Conservation (phyloP, 2,113 vertebrate species). For the Serinus canaria region DNA sequence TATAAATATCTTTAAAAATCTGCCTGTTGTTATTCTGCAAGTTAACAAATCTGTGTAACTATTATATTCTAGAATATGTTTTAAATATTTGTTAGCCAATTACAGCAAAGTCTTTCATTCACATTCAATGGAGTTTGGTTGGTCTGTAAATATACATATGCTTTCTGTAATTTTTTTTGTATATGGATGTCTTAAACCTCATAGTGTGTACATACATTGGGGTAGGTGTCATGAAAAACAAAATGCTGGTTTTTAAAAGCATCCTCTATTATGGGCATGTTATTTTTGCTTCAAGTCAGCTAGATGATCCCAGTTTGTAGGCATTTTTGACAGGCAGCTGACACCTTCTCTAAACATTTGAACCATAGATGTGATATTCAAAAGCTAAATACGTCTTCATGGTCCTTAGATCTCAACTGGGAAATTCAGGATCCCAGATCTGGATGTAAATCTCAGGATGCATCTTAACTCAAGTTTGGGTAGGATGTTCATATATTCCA, state of each 20-base stretch:
- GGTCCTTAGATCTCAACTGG: neutral
- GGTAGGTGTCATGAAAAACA: neutral
- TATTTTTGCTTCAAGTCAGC: neutral
- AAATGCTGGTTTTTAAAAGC: neutral
- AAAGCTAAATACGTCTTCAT: neutral
- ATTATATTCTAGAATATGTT: neutral
- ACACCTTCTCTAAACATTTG: neutral
- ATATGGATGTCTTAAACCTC: neutral
- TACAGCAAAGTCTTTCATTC: neutral
- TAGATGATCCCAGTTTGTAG: neutral
- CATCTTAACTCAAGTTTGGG: neutral
- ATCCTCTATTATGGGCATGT: neutral
- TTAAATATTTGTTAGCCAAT: neutral
- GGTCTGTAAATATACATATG: neutral
- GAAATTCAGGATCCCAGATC: neutral
- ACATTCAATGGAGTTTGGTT: neutral
- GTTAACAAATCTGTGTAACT: neutral
- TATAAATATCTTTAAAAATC: neutral
- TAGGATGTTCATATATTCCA: fast-evolving
- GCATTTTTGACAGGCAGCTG: neutral
- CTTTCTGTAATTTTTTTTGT: neutral
- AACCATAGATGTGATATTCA: neutral
- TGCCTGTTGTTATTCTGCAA: neutral
- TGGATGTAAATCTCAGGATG: neutral
- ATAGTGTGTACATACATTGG: neutral